Base-by-base conservation (phyloP, 2,113 vertebrate genomes). In the Gallinago media region DNA sequence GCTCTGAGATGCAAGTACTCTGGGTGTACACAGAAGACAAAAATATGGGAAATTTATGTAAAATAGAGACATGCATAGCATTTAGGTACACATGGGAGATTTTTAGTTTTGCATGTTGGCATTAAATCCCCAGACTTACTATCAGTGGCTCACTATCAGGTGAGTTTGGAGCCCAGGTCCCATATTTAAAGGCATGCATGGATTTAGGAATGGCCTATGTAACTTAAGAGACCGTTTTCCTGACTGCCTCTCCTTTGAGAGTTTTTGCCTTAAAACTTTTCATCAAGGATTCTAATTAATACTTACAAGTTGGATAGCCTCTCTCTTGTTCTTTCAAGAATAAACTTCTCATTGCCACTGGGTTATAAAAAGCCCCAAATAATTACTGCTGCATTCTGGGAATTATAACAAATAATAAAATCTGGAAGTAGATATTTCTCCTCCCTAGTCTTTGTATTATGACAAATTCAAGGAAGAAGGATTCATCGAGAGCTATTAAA, bases 391-490 rank as follows among this genome's bases (percentile, higher is more conserved):
- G 11, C 72, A 18, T 83, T 52, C 44, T 76, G 74, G 58, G 44
- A 83, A 72, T 94, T 74, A 87, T 70, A 62, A 56, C 22, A 72
- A 84, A 67, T 74, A 73, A 50, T 65, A 52, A 61, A 58, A 50
- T 70, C 68, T 77, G 58, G 59, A 52, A 75, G 76, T 79, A 68
- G 34, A 26, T 72, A 38, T 56, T 82, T 88, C 66, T 89, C 72
- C 68, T 92, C 46, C 63, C 72, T 70, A 11, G 50, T 81, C 73
- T 84, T 84, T 91, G 61, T 63, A 42, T 59, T 44, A 81, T 75
- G 71, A 91, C 32, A 72, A 94, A 55, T 85, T 91, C n/a, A 22
- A 86, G 75, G 89, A 88, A 93, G 91, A 36, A 83, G 59, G 49
- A 76, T 83, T 89, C 52, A 82, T 91, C 23, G 68, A 62, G 34